These are phyloP conservation scores for Amphiprion clarkii DNA, from an alignment of 2,797 vertebrate species.

Conservation along the genomic window DNA sequence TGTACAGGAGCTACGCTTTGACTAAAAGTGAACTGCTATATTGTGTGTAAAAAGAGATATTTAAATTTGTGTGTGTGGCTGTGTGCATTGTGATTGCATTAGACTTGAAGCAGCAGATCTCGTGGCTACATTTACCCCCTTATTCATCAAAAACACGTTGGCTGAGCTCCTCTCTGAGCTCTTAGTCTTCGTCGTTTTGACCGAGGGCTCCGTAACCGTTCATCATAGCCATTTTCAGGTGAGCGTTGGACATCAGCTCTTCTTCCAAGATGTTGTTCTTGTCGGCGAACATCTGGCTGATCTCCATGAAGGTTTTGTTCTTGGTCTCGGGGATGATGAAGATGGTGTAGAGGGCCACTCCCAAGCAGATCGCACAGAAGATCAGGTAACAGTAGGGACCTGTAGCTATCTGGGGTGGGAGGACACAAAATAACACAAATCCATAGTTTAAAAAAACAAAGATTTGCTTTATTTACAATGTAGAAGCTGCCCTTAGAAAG, in stretches of 20 bases:
- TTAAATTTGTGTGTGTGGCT: conserved; percentile 6
- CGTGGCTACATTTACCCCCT: not conserved
- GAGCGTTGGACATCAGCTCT: conserved; percentile 53
- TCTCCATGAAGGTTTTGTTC: conserved; percentile 94
- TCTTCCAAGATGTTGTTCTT: conserved; percentile 67
- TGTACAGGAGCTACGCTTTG: not conserved
- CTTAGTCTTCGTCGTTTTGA: conserved; percentile 36
- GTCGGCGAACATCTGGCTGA: conserved; percentile 87
- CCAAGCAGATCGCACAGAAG: conserved; percentile 87
- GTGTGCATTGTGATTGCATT: not conserved
- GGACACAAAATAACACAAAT: not conserved
- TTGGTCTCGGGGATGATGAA: conserved; percentile 91
- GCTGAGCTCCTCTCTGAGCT: not conserved
- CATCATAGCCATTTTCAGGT: conserved; percentile 80
- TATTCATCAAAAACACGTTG: not conserved
- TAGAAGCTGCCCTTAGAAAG: not conserved
- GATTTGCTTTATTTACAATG: not conserved
- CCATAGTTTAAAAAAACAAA: not conserved
- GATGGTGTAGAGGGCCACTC: conserved; percentile 87
- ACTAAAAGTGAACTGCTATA: not conserved
- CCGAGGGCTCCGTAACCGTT: conserved; percentile 85
- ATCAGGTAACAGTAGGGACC: conserved; percentile 92
- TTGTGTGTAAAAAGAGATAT: not conserved
- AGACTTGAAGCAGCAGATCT: conserved; percentile 34
- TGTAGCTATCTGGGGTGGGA: conserved; percentile 79